Base-by-base conservation (phyloP, 2,113 vertebrate species). In the Callaeas wilsoni region DNA sequence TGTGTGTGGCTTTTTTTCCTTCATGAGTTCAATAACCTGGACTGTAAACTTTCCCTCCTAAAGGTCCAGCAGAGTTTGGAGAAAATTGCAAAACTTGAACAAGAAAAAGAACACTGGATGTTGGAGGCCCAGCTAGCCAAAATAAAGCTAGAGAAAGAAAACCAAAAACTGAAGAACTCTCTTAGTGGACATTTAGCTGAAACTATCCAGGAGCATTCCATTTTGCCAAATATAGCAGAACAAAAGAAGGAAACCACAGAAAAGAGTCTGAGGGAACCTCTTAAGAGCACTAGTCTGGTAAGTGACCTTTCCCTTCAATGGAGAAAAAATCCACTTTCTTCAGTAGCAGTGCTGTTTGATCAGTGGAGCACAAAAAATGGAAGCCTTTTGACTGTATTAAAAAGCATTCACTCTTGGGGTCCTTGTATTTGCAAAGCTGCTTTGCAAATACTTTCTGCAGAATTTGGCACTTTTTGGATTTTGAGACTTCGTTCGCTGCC, bases 21-120 rank as follows among this genome's bases (percentile, higher is more conserved):
- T 21, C 10, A n/a, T 63, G 49, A 15, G 32, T 90, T 80, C 57
- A 79, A 4, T 88, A 89, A 94, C 37, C n/a, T 71, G 71, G 20
- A 56, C 35, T 70, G 47, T 84, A 73, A 93, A 91, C n/a, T 95
- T 65, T 89, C 49, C 29, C 55, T 89, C 82, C 84, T 90, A 77
- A 96, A 99, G 99, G 99, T 99, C 86, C 98, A 99, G 83, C 99
- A 99, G 97, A 99, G 98, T 98, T 99, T 99, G 97, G 99, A 99
- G 97, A 99, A 99, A 97, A 99, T 99, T 67, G 98, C 98, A 59
- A 99, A 99, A 86, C 98, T 99, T 95, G 99, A 99, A 94, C 99
- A 99, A 97, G 99, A 99, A 97, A 99, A 99, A 97, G 99, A 99
- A 73, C 99, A 99, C 94, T 99, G 99, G 99, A 99, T 99, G 97